Percentiles rank a stretch among this genome's conserved stretches.
phyloP scores from a whole-genome alignment of 2,888 invertebrate genomes.

The Psylliodes chrysocephalus region DNA sequence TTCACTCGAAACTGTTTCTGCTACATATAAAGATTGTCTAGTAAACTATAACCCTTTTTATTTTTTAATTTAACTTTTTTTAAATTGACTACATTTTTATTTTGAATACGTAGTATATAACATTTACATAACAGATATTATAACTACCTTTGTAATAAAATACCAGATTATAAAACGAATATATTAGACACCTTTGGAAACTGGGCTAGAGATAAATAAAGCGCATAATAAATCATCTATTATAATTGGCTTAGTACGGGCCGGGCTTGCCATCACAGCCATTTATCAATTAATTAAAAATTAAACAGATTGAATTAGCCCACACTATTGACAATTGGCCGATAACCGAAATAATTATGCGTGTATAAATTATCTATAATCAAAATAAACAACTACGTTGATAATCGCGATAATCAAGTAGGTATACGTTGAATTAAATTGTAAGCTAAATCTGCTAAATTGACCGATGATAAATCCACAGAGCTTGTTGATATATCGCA shows the following conservation, averaged over 20 bases:
- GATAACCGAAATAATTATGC: conserved; percentile 43
- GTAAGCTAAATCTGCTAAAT: conserved; percentile 28
- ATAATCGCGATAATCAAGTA: conserved; percentile 33
- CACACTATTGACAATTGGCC: conserved; percentile 42
- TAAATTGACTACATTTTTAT: too few relatives aligned
- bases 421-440: conserved; percentile 29
- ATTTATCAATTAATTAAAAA: conserved; percentile 46
- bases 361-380: conserved; percentile 41
- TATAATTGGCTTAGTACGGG: conserved; percentile 30
- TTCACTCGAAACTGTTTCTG: too few relatives aligned
- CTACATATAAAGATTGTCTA: too few relatives aligned
- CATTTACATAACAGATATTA: too few relatives aligned
- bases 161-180: too few relatives aligned
- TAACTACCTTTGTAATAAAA: too few relatives aligned
- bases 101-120: too few relatives aligned
- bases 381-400: conserved; percentile 38
- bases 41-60: too few relatives aligned
- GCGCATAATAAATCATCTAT: conserved; percentile 32
- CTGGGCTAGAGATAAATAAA: conserved; percentile 17
- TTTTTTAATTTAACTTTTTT: too few relatives aligned
- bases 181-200: too few relatives aligned
- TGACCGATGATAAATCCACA: conserved; percentile 6
- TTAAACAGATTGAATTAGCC: conserved; percentile 44
- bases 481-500: not conserved
- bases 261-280: conserved; percentile 12